Base-by-base conservation (phyloP, 2,113 vertebrate genomes). In the Antechinus flavipes region DNA sequence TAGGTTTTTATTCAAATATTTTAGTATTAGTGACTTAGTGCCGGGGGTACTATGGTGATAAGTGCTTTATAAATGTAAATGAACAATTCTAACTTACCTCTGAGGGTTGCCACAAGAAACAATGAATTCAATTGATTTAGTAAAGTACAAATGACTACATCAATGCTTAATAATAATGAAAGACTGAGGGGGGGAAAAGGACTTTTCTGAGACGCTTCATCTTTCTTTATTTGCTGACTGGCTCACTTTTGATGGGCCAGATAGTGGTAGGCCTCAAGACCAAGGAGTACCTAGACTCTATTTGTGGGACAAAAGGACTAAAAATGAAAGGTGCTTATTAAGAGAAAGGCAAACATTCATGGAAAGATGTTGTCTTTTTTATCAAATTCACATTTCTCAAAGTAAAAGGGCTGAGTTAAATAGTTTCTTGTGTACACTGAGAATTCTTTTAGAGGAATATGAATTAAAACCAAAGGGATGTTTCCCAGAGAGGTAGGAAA, bases 31-130 rank as follows among this genome's bases (percentile, higher is more conserved):
- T 14, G 0, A 22, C 30, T 22, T 90, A 35, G 42, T 25, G 90
- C 35, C 8, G 8, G 42, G 35, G 27, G 91, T 25, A 19, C 84
- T 46, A 6, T 42, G 84, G 93, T 30, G 52, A 90, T 2, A 22
- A 90, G 54, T 14, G 9, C 93, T 24, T 35, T 10, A 52, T 54
- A 11, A 96, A 54, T 47, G 46, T 6, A 54, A 93, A 90, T 58
- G 49, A 90, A 23, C 22, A 26, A 89, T 54, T 68, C 61, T 90
- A 49, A 90, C 56, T 46, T 50, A 24, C 50, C 93, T 46, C 47
- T 35, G 56, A 68, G 91, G 61, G 91, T 24, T 68, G 16, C 47
- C 68, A 24, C 27, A 92, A 92, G 91, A 68, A 61, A 92, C 91
- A 52, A 46, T 30, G 50, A 89, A n/a, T 24, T 16, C 58, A 7